These are phyloP conservation scores for Craniophora ligustri DNA, from an alignment of 2,888 invertebrate genomes.

Conservation along the genomic window DNA sequence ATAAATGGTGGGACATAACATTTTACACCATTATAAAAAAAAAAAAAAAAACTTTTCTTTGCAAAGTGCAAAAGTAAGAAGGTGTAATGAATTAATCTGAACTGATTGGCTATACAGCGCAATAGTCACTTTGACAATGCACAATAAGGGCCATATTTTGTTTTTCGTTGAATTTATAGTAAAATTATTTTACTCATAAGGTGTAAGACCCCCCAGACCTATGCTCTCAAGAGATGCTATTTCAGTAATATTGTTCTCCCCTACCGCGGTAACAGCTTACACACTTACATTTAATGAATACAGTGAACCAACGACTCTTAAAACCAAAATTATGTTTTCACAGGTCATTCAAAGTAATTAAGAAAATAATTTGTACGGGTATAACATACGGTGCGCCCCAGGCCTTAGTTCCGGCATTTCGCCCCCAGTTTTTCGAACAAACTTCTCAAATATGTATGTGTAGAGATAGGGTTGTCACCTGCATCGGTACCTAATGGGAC, in stretches of 20 bases:
- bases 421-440: conserved; percentile 61
- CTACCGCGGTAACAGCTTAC: conserved; percentile 5
- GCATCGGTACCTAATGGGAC: conserved; percentile 81
- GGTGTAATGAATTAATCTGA: too few species aligned
- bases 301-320: conserved; percentile 18
- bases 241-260: conserved; percentile 1
- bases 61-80: too few species aligned
- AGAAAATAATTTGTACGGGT: conserved; percentile 20
- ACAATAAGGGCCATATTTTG: too few species aligned
- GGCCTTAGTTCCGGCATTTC: conserved; percentile 33
- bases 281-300: conserved; percentile 30
- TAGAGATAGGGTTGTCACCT: conserved; percentile 82
- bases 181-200: too few species aligned
- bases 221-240: too few species aligned
- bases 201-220: too few species aligned
- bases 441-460: conserved; percentile 78
- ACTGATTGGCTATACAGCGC: too few species aligned
- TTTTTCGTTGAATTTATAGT: too few species aligned
- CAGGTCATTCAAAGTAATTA: conserved; percentile 29
- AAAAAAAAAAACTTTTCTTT: too few species aligned
- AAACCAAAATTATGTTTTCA: conserved; percentile 25
- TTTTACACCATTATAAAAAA: too few species aligned
- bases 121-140: too few species aligned
- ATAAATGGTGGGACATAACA: too few species aligned
- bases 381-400: conserved; percentile 48